Percentiles rank a stretch among this genome's conserved stretches.
Evolutionary conservation across 2,797 vertebrate genomes (phyloP).

Genomic region (Tolypeutes matacus): DNA sequence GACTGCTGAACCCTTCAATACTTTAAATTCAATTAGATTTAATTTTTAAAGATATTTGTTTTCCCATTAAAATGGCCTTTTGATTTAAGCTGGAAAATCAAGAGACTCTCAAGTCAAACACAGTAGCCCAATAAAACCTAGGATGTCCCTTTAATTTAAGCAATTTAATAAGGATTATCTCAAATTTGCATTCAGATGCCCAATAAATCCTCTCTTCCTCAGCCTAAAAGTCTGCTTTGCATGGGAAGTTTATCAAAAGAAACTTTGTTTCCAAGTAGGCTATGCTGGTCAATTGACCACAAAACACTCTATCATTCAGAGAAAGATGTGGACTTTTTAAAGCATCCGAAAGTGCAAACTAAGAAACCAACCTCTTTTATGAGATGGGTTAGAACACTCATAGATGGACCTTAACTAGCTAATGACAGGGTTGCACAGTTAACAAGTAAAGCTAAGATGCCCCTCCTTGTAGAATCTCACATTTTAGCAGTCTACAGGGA

Average conservation of each 20-base stretch:
- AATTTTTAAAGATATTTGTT: constrained; percentile 20
- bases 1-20: constrained; percentile 35
- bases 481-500: constrained; percentile 1
- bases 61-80: background rate
- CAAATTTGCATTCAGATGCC: constrained; percentile 29
- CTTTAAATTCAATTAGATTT: constrained; percentile 41
- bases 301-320: background rate
- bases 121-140: background rate
- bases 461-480: constrained; percentile 39
- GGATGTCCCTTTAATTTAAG: constrained; percentile 40
- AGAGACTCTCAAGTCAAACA: background rate
- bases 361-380: constrained; percentile 54
- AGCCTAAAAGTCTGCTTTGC: background rate
- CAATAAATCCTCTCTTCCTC: constrained; percentile 13
- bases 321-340: constrained; percentile 48
- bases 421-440: background rate
- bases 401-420: constrained; percentile 11
- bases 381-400: constrained; percentile 54
- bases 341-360: constrained; percentile 49
- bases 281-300: constrained; percentile 7
- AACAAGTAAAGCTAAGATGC: constrained; percentile 57
- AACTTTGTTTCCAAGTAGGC: background rate
- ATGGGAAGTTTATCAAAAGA: constrained; percentile 14
- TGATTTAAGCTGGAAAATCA: constrained; percentile 23
- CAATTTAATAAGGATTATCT: background rate